A percentile compares a stretch with the other conserved stretches of the same genome.
Evolutionary conservation across 2,113 vertebrate species (phyloP).

Genomic region (Tiliqua scincoides): DNA sequence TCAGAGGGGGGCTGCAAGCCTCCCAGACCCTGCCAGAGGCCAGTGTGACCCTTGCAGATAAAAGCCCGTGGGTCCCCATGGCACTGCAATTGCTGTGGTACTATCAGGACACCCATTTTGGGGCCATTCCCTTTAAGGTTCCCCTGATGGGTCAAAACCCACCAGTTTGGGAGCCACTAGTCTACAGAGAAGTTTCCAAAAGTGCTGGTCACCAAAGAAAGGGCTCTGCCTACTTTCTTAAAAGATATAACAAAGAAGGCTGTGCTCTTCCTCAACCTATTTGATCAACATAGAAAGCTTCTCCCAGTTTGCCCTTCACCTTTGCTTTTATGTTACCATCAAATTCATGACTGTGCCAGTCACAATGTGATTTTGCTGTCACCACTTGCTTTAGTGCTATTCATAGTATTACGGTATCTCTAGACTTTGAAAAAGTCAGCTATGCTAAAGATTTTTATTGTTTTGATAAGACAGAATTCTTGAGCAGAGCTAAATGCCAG

Average conservation of each 20-base stretch:
- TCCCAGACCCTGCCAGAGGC: too few relatives aligned
- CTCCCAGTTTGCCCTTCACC: not conserved
- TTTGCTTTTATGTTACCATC: not conserved
- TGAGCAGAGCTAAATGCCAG: constrained; percentile 64
- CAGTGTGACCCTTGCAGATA: too few relatives aligned
- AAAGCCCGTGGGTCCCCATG: too few relatives aligned
- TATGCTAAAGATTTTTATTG: constrained; percentile 54
- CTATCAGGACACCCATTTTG: too few relatives aligned
- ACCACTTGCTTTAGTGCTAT: constrained; percentile 14
- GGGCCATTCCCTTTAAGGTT: too few relatives aligned
- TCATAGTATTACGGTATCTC: constrained; percentile 43
- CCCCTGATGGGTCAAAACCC: too few relatives aligned
- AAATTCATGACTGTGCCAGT: not conserved
- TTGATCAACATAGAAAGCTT: not conserved
- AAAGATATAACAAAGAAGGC: not conserved
- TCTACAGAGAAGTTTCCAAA: too few relatives aligned
- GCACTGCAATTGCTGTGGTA: too few relatives aligned
- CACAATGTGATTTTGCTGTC: constrained; percentile 27
- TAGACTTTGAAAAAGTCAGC: constrained; percentile 27
- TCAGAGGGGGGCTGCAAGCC: too few relatives aligned
- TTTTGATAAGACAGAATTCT: constrained; percentile 63
- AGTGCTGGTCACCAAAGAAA: too few relatives aligned
- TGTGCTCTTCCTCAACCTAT: not conserved
- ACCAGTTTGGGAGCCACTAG: too few relatives aligned
- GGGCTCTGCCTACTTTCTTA: not conserved